Base-by-base conservation (phyloP, 1,140 invertebrate species). In the Heliconius nattereri region DNA sequence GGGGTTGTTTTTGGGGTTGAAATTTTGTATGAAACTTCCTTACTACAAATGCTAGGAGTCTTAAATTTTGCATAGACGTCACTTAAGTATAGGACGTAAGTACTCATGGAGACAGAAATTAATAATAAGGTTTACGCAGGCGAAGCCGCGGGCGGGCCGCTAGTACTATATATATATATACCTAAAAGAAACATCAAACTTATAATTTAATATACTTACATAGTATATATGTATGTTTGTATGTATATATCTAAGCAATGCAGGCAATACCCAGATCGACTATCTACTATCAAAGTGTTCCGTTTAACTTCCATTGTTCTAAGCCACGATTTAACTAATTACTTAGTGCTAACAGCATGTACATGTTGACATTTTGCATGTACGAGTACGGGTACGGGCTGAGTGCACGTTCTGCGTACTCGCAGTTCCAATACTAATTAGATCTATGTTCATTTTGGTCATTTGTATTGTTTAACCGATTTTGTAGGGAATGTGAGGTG, bases 351-450 rank as follows among this genome's bases (percentile, higher is more conserved):
- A 87, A 85, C 81, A 86, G 49, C 81, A 75, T 82, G 85, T 83
- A 85, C 83, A 81, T 72, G 80, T 82, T 85, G 86, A 87, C 89
- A 85, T 89, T 90, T 89, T 79, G 83, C 83, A 85, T 86, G 86
- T 76, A 57, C 54, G 54, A 78, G 49, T 79, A 81, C 83, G 84
- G 86, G 86, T 76, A 57, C 54, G 54, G 75, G 49, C 11, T 3
- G 9, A 71, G 54, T 76, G 71, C 66, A 83, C 73, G 78, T 37
- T n/a, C 20, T 35, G 32, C 60, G 71, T 71, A 71, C 75, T 75
- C 71, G 87, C 85, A 88, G 88, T 88, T 88, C 85, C 83, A 82
- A 79, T 78, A 84, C 84, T 88, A 90, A 90, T 90, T 90, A 90
- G 86, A 81, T 85, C 71, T 52, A 40, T 76, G n/a, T 70, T 77